phyloP scores from a whole-genome alignment of 1,140 invertebrate genomes.

The Drosophila bipectinata region DNA sequence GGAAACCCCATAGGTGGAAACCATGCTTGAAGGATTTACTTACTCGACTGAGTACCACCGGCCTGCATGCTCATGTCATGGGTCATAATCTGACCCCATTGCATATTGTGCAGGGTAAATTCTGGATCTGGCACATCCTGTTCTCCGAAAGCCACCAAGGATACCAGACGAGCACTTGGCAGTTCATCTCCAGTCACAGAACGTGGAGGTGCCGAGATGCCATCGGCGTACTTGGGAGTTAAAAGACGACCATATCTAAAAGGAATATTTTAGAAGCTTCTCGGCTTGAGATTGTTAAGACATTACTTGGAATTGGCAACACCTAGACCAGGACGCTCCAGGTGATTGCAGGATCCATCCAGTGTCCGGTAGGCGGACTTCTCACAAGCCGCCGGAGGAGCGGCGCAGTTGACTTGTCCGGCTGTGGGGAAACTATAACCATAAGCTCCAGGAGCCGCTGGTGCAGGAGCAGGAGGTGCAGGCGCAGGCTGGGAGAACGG shows the following conservation, averaged over 20 bases:
- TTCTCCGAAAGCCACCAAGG: conserved; percentile 87
- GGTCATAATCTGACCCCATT: conserved; percentile 94
- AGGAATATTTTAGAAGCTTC: background rate
- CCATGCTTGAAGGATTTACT: conserved; percentile 68
- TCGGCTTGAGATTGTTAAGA: background rate
- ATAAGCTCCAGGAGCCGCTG: conserved; percentile 31
- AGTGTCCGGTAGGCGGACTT: conserved; percentile 88
- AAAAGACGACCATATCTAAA: conserved; percentile 89
- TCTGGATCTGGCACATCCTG: conserved; percentile 88
- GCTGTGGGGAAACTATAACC: conserved; percentile 63
- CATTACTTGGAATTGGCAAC: conserved; percentile 86
- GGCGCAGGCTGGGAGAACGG: conserved; percentile 50
- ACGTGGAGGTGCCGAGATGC: conserved; percentile 87
- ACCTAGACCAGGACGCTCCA: conserved; percentile 89
- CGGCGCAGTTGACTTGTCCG: conserved; percentile 78
- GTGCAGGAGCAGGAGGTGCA: conserved; percentile 21
- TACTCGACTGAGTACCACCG: conserved; percentile 90
- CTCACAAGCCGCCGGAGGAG: conserved; percentile 83
- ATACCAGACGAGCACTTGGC: conserved; percentile 89
- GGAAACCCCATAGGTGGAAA: no score
- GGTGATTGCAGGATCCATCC: conserved; percentile 95
- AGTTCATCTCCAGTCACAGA: conserved; percentile 87
- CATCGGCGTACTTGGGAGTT: conserved; percentile 92
- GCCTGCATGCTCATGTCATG: conserved; percentile 93
- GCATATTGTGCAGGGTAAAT: conserved; percentile 92